These are phyloP conservation scores for Scylla paramamosain DNA, from an alignment of 1,140 invertebrate species.

Conservation along the genomic window DNA sequence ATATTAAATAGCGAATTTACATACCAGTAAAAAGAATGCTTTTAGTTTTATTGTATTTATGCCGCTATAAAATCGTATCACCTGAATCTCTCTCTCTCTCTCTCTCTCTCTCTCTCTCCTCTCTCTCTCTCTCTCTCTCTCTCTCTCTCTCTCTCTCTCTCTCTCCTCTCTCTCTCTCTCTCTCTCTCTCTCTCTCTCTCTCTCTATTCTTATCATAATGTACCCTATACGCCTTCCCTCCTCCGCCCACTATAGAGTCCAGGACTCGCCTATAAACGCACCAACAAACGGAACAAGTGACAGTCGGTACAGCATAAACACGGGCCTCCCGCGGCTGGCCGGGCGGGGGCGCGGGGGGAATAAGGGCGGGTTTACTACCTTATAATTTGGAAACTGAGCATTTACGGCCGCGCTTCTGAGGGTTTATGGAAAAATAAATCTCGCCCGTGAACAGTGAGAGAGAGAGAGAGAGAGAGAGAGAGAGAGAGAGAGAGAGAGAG, in stretches of 20 bases:
- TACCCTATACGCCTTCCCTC: neutral
- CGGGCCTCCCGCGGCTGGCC: neutral
- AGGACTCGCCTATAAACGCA: neutral
- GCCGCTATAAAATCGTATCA: too few species aligned
- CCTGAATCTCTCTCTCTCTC: neutral
- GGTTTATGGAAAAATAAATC: conserved; percentile 59
- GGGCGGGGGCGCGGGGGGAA: neutral
- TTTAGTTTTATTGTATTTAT: too few species aligned
- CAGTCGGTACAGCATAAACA: neutral
- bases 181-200: neutral
- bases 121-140: neutral
- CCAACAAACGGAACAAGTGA: conserved; percentile 6
- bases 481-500: conserved; percentile 18
- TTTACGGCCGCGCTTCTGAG: conserved; percentile 62
- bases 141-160: neutral
- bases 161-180: neutral
- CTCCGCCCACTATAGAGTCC: conserved; percentile 5
- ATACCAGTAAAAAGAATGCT: too few species aligned
- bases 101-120: neutral
- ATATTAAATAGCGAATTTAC: too few species aligned
- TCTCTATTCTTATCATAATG: neutral
- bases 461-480: conserved; percentile 28
- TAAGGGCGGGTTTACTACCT: conserved; percentile 64
- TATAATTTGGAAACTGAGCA: conserved; percentile 71
- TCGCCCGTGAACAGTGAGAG: conserved; percentile 31